These are phyloP conservation scores for Geotria australis DNA, from an alignment of 2,797 vertebrate genomes.

Conservation along the genomic window DNA sequence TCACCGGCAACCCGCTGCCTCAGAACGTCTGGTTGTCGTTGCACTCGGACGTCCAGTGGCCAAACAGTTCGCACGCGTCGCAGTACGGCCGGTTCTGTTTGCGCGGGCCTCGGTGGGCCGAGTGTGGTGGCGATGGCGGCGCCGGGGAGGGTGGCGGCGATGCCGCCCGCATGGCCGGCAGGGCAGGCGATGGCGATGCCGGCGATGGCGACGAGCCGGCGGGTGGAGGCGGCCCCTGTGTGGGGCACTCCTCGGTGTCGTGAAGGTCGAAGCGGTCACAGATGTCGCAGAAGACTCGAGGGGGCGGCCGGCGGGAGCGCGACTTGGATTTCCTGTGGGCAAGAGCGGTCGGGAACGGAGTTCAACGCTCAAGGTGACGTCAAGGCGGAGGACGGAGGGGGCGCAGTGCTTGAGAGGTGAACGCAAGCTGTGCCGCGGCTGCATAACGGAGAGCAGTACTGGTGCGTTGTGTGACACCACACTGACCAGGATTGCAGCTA, in stretches of 20 bases:
- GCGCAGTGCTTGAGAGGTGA: background rate
- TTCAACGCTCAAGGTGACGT: background rate
- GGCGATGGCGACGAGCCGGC: conserved; percentile 46
- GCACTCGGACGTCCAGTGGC: conserved; percentile 54
- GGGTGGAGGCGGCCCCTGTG: conserved; percentile 47
- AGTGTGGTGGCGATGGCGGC: conserved; percentile 48
- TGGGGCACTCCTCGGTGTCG: conserved; percentile 83
- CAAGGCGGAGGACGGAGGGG: background rate
- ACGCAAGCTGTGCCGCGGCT: background rate
- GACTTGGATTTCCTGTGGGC: background rate
- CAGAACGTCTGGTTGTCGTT: conserved; percentile 86
- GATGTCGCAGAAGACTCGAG: conserved; percentile 87
- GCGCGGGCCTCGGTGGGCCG: conserved; percentile 38
- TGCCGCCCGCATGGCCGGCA: conserved; percentile 80
- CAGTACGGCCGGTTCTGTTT: conserved; percentile 54
- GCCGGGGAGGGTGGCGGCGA: conserved; percentile 40
- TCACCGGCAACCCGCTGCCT: background rate
- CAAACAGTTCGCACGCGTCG: conserved; percentile 75
- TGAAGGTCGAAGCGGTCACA: conserved; percentile 88
- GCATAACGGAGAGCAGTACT: too few relatives aligned
- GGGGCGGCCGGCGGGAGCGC: conserved; percentile 23
- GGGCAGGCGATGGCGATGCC: conserved; percentile 52
- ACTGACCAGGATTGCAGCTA: too few relatives aligned
- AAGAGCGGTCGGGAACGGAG: background rate
- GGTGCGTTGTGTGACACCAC: too few relatives aligned